A percentile compares a stretch with the other conserved stretches of the same genome.
Conservation (phyloP, 2,888 invertebrate genomes). For the Cephus rjabovi region DNA sequence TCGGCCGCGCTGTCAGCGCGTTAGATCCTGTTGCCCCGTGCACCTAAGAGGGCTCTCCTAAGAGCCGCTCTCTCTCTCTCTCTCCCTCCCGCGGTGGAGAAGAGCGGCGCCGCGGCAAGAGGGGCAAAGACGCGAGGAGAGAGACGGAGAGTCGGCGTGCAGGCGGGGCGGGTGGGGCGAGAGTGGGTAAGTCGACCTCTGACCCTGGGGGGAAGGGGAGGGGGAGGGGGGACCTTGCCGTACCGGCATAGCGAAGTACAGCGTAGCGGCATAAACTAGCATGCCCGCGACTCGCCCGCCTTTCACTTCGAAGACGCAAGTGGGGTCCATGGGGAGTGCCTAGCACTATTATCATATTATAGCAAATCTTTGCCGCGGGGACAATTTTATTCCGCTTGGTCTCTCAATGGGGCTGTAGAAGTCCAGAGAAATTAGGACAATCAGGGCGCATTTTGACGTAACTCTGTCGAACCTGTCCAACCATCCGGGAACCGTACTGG, state of each 20-base stretch:
- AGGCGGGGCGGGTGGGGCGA: constrained; percentile 32
- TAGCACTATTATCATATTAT: constrained; percentile 60
- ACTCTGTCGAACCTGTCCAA: too few relatives aligned
- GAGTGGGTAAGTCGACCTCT: constrained; percentile 64
- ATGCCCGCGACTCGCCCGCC: constrained; percentile 57
- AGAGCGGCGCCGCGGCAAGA: constrained; percentile 6
- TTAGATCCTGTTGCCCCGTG: constrained; percentile 40
- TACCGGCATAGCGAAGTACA: constrained; percentile 46
- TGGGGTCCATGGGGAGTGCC: constrained; percentile 55
- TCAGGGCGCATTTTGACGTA: too few relatives aligned
- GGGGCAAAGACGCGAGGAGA: constrained; percentile 11
- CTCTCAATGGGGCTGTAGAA: too few relatives aligned
- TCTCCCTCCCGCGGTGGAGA: too few relatives aligned
- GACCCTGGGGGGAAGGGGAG: constrained; percentile 50
- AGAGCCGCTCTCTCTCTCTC: constrained; percentile 8
- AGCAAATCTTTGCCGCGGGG: constrained; percentile 41
- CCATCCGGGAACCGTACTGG: too few relatives aligned
- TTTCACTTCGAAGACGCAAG: constrained; percentile 62
- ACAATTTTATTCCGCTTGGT: not conserved
- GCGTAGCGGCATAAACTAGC: constrained; percentile 47
- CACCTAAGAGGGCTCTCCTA: constrained; percentile 22
- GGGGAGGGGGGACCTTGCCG: constrained; percentile 56
- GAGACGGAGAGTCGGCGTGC: constrained; percentile 11
- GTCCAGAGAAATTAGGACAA: too few relatives aligned
- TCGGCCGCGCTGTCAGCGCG: constrained; percentile 28